A percentile compares a stretch with the other conserved stretches of the same genome.
Evolutionary conservation across 2,113 vertebrate genomes (phyloP).

Genomic region (Oreotragus oreotragus): DNA sequence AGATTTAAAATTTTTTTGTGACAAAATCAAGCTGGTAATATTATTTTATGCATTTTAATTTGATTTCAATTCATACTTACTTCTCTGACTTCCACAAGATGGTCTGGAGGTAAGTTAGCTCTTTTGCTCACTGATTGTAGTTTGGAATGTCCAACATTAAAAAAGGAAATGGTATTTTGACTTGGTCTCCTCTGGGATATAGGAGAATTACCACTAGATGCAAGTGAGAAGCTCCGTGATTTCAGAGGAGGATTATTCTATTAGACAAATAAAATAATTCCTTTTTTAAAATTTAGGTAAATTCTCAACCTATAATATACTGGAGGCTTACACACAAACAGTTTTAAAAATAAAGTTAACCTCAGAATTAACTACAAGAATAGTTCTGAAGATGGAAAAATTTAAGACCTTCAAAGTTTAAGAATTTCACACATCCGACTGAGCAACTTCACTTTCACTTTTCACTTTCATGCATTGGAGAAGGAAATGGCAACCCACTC

Average conservation of each 20-base stretch:
- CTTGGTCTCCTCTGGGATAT: slow-evolving; percentile 89
- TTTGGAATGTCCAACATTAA: slow-evolving; percentile 87
- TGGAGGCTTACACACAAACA: not conserved
- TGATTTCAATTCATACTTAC: slow-evolving; percentile 77
- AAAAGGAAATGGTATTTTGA: slow-evolving; percentile 89
- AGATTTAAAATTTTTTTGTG: not conserved
- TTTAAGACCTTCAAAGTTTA: slow-evolving; percentile 15
- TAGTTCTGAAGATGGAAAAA: slow-evolving; percentile 22
- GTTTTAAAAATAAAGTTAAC: slow-evolving; percentile 30
- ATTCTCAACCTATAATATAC: not conserved
- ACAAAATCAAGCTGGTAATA: not conserved
- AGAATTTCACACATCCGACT: not conserved
- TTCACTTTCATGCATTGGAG: too few species aligned
- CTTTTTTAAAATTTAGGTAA: not conserved
- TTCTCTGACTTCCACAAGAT: slow-evolving; percentile 95
- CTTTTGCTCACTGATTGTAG: slow-evolving; percentile 88
- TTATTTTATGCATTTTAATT: not conserved
- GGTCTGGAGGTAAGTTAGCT: slow-evolving; percentile 89
- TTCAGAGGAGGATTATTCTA: slow-evolving; percentile 96
- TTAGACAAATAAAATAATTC: slow-evolving; percentile 74
- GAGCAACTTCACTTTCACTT: too few species aligned
- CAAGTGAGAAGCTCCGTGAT: slow-evolving; percentile 94
- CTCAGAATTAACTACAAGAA: not conserved
- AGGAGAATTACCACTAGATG: slow-evolving; percentile 93
- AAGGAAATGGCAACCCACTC: too few species aligned